A percentile compares a stretch with the other conserved stretches of the same genome.
Conservation (phyloP, 30 jellyfish, hydroid and myxozoan species). For the Turritopsis dohrnii region DNA sequence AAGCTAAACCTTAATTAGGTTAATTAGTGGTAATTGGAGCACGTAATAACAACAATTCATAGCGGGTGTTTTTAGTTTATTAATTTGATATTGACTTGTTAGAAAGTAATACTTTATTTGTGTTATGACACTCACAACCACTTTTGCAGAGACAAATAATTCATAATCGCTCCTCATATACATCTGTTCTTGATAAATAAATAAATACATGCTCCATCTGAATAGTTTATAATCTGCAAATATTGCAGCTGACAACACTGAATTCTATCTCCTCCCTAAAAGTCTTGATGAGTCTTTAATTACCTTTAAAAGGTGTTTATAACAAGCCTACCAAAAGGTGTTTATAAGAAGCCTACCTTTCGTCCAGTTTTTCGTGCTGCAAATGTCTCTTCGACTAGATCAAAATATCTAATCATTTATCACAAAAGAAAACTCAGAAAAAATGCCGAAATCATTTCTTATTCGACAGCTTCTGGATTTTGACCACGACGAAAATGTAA, state of each 20-base stretch:
- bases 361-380: neutral
- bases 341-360: neutral
- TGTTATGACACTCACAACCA: neutral
- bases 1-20: neutral
- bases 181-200: neutral
- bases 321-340: neutral
- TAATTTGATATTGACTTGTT: neutral
- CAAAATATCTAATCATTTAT: neutral
- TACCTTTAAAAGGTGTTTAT: neutral
- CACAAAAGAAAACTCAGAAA: too few relatives aligned
- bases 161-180: neutral
- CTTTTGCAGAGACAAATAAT: neutral
- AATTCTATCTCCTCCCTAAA: neutral
- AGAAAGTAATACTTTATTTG: neutral
- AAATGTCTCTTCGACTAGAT: neutral
- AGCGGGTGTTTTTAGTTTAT: neutral
- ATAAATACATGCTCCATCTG: neutral
- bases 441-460: slow-evolving; percentile 74
- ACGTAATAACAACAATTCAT: neutral
- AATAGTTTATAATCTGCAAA: neutral
- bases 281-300: neutral
- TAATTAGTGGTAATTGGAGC: neutral
- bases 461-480: slow-evolving; percentile 61
- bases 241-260: neutral
- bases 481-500: slow-evolving; percentile 18